Base-by-base conservation (phyloP, 2,113 vertebrate species). In the Hypocryptadius cinnamomeus region DNA sequence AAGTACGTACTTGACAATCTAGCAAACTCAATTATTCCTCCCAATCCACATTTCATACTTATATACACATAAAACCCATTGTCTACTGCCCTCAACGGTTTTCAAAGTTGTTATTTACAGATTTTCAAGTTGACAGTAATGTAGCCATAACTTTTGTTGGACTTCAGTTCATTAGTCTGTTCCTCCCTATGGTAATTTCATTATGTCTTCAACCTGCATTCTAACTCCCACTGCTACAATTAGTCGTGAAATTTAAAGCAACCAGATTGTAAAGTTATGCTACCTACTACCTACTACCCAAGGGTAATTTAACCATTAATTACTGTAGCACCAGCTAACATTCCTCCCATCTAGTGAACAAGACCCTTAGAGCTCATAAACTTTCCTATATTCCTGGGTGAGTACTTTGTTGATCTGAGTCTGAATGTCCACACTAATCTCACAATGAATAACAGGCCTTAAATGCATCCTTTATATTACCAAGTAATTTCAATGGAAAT, bases 251-350 rank as follows among this genome's bases (percentile, higher is more conserved):
- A 96, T 95, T 96, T 92, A 97, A 63, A 95, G 81, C 33, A 85
- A 89, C 65, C 91, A 94, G 94, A 96, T 93, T 89, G 90, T 68
- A 82, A 95, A 91, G 68, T 92, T 95, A 91, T 95, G 79, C 85
- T 85, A 60, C 87, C 73, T 89, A 85, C 92, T 90, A 94, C 69
- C 40, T 87, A 76, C 79, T 79, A 87, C 79, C 77, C 79, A 92
- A 89, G 84, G 85, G 81, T 91, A 93, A 96, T 95, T 96, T 96
- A 63, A 65, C 47, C 89, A 94, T 96, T 96, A 96, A 87, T 94
- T 96, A 95, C 59, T 92, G 30, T 71, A 51, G 81, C 23, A 94
- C 69, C 39, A 79, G 30, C 30, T 96, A 94, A 53, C 37, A 72
- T 78, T 70, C 31, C 65, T 93, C 90, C 85, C 56, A 74, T 84